Percentiles rank a stretch among this genome's conserved stretches.
Evolutionary conservation across 2,113 vertebrate genomes (phyloP).

Genomic region (Pandion haliaetus): DNA sequence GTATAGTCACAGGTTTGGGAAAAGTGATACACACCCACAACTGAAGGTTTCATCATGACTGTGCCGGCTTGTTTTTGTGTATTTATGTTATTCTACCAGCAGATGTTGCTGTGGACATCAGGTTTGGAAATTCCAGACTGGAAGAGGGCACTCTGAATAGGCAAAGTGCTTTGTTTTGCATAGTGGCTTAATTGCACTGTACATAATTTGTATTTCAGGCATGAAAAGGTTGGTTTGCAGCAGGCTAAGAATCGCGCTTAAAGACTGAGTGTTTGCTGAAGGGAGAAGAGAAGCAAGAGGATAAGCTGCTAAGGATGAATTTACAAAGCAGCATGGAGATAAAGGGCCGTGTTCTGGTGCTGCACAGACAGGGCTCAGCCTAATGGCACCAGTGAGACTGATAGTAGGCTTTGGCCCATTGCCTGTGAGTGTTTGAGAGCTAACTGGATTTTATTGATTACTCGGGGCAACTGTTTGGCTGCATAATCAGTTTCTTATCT

Average conservation of each 20-base stretch:
- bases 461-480: neutral
- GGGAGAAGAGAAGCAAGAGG: neutral
- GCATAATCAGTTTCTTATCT: neutral
- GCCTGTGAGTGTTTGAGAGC: neutral
- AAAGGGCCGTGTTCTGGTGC: neutral
- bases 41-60: neutral
- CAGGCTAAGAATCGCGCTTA: neutral
- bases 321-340: neutral
- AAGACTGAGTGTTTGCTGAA: neutral
- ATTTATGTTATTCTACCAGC: constrained; percentile 44
- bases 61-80: neutral
- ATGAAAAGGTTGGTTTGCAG: neutral
- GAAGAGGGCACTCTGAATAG: neutral
- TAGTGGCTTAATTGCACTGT: fast-evolving
- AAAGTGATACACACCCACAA: neutral
- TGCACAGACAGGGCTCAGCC: neutral
- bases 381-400: neutral
- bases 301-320: neutral
- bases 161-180: fast-evolving
- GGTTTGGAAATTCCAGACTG: neutral
- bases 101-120: constrained; percentile 65
- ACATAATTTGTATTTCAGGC: fast-evolving
- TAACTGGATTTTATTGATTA: neutral
- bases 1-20: neutral
- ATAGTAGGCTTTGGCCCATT: neutral